Evolutionary conservation across 2,888 invertebrate species (phyloP).

Genomic region (Spicauda simplicius): DNA sequence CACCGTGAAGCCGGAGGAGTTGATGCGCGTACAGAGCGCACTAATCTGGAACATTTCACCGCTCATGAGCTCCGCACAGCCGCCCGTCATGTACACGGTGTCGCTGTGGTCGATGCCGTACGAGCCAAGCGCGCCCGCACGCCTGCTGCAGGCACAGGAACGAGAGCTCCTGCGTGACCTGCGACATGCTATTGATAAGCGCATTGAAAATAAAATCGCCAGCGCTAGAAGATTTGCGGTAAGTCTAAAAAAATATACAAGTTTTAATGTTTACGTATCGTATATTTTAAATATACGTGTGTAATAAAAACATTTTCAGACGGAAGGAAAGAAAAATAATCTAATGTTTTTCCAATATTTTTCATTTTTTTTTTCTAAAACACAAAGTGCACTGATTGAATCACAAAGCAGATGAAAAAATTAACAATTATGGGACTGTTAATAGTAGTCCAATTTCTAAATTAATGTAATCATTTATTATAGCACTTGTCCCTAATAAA

Average conservation of each 20-base stretch:
- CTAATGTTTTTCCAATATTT: too few relatives aligned
- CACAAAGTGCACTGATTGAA: too few relatives aligned
- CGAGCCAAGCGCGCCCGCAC: conserved; percentile 91
- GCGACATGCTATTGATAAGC: conserved; percentile 92
- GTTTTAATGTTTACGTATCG: too few relatives aligned
- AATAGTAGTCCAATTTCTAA: too few relatives aligned
- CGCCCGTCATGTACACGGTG: conserved; percentile 95
- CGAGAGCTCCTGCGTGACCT: conserved; percentile 94
- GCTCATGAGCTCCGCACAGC: conserved; percentile 96
- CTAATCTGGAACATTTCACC: conserved; percentile 99
- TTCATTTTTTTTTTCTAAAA: too few relatives aligned
- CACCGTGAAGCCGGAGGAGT: conserved; percentile 95
- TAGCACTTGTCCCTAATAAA: too few relatives aligned
- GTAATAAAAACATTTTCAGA: too few relatives aligned
- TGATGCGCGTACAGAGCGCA: conserved; percentile 96
- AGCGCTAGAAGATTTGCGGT: conserved; percentile 98
- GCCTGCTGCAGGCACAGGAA: conserved; percentile 94
- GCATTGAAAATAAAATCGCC: conserved; percentile 97
- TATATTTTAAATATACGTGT: too few relatives aligned
- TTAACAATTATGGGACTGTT: too few relatives aligned
- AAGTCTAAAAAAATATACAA: conserved; percentile 56
- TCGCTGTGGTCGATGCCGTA: conserved; percentile 95
- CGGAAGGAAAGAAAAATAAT: too few relatives aligned
- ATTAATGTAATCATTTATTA: too few relatives aligned
- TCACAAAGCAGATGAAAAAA: too few relatives aligned